Evolutionary conservation across 2,888 invertebrate species (phyloP), one percentile per base, ranked within the genome.

Genomic region (Brachypalpus laphriformis): DNA sequence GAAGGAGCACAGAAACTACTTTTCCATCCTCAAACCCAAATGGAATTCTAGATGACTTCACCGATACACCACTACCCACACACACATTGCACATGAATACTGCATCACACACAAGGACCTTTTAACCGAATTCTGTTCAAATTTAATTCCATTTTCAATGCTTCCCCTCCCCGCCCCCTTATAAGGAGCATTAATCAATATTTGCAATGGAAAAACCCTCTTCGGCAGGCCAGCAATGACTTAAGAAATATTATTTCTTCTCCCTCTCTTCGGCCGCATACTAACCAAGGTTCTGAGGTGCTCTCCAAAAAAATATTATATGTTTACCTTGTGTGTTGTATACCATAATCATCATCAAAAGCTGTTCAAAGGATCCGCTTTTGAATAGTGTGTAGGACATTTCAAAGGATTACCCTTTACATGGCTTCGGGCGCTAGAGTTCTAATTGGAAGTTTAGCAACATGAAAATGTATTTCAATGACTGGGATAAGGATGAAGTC

Each of bases 321-420:
- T 28, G 54, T 18, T 57, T 57, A 49, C 47, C 47, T 49, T 28
- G 8, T 18, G 20, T 40, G 31, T 25, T 25, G 54, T 45, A 14
- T 16, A 28, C 16, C 47, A 40, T 59, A 65, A 65, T 57, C 51
- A 68, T 11, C 68, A 68, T 74, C 54, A 61, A 61, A 66, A 25
- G 45, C 57, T 20, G 63, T 68, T 81, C 63, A 68, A 68, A 68
- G 66, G 47, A 68, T 66, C 6, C 34, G 16, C 20, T 49, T 56
- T 56, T 57, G 57, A 31, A 59, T 42, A 34, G 31, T 31, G 59
- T 37, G 20, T 37, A 16, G 37, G 18, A 20, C n/a, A 74, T 66
- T 59, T 66, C 34, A 75, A 81, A 81, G 74, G 74, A 66, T 28
- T 42, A 31, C n/a, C 11, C 16, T 40, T 34, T 40, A 34, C 31